A percentile compares a stretch with the other conserved stretches of the same genome.
phyloP scores from a whole-genome alignment of 2,113 vertebrate species.

The Silurus meridionalis region DNA sequence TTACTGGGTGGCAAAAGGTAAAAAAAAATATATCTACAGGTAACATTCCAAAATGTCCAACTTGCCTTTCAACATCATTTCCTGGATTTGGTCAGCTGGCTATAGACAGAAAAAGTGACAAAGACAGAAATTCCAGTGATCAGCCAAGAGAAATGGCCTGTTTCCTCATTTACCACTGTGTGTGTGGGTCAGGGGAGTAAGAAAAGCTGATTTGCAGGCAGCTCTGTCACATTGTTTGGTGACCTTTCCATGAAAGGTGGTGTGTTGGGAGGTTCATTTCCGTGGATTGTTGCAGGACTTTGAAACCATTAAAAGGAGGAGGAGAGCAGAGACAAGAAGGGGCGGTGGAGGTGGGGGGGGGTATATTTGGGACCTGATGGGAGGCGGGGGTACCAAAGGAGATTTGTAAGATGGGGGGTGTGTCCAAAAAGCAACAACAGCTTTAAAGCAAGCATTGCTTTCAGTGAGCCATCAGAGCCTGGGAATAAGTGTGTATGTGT shows the following conservation, averaged over 20 bases:
- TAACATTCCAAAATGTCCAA: background rate
- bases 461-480: constrained; percentile 28
- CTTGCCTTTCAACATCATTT: constrained; percentile 46
- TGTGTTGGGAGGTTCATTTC: constrained; percentile 60
- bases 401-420: constrained; percentile 43
- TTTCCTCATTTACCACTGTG: constrained; percentile 49
- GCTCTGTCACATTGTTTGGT: constrained; percentile 51
- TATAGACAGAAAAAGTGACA: constrained; percentile 33
- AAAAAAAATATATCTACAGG: background rate
- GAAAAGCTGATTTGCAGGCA: constrained; percentile 9
- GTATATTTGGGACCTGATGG: constrained; percentile 27
- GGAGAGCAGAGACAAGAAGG: constrained; percentile 14
- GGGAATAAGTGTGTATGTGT: background rate
- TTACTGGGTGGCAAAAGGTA: background rate
- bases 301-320: constrained; percentile 53
- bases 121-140: constrained; percentile 43
- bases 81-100: constrained; percentile 32
- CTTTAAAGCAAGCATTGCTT: constrained; percentile 53
- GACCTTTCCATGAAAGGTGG: constrained; percentile 53
- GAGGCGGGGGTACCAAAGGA: constrained; percentile 25
- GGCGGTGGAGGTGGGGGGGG: background rate
- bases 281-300: constrained; percentile 68
- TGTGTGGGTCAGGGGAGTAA: constrained; percentile 11
- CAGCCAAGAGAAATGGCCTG: constrained; percentile 62
- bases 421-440: constrained; percentile 46